phyloP scores from a whole-genome alignment of 2,888 invertebrate genomes.

The Malacosoma neustria region DNA sequence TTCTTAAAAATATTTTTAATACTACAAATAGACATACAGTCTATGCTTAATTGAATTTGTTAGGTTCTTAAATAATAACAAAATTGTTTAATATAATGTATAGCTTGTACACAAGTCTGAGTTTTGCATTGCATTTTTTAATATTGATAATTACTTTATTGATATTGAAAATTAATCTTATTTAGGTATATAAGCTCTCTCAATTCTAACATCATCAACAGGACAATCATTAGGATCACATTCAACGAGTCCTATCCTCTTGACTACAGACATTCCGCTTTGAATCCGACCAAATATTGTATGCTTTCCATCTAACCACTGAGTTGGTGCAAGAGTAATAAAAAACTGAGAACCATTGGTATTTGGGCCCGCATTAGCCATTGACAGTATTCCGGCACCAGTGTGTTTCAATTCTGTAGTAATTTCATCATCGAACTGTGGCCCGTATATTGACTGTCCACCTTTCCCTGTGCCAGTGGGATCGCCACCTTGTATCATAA shows the following conservation, averaged over 20 bases:
- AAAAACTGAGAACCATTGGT: constrained; percentile 99
- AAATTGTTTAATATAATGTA: too few relatives aligned
- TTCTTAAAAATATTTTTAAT: too few relatives aligned
- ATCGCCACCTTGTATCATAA: constrained; percentile 97
- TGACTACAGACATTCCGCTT: constrained; percentile 92
- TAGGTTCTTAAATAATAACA: too few relatives aligned
- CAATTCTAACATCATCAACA: constrained; percentile 88
- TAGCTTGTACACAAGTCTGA: too few relatives aligned
- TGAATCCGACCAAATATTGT: constrained; percentile 95
- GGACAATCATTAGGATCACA: constrained; percentile 95
- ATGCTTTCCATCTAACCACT: constrained; percentile 98
- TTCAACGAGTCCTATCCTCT: constrained; percentile 94
- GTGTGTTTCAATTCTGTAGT: constrained; percentile 95
- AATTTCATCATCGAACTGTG: constrained; percentile 96
- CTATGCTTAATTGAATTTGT: too few relatives aligned
- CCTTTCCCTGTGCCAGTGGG: constrained; percentile 98
- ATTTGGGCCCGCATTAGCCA: constrained; percentile 99
- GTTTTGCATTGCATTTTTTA: too few relatives aligned
- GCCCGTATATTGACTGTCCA: constrained; percentile 97
- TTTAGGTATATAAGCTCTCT: constrained; percentile 58
- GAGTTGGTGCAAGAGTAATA: constrained; percentile 95
- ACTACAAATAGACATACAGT: too few relatives aligned
- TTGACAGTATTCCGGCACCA: constrained; percentile 92
- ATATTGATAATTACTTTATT: too few relatives aligned
- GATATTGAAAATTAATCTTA: too few relatives aligned